Evolutionary conservation across 2,797 vertebrate species (phyloP).

Genomic region (Nannoperca australis): DNA sequence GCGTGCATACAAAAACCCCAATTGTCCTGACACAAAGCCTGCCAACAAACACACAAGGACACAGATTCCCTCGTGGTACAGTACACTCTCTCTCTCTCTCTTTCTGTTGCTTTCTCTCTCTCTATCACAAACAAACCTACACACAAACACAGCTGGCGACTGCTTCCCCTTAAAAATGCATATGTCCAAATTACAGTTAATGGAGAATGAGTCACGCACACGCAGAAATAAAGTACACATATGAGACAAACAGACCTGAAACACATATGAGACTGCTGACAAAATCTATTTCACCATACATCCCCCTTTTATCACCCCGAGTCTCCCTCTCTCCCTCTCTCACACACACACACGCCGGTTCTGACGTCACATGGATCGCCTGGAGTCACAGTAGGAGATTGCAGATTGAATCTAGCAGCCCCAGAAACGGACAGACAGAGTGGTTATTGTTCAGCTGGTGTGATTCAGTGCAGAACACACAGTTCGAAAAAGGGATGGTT

Average conservation of each 20-base stretch:
- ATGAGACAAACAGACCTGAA: not conserved
- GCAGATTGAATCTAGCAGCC: constrained; percentile 56
- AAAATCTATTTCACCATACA: not conserved
- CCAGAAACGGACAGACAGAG: constrained; percentile 60
- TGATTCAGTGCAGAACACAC: constrained; percentile 34
- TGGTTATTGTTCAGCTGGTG: constrained; percentile 63
- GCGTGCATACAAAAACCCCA: constrained; percentile 45
- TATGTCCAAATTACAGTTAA: not conserved
- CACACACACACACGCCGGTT: constrained; percentile 10
- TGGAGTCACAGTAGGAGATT: constrained; percentile 65
- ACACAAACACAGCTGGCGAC: constrained; percentile 24
- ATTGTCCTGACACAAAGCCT: constrained; percentile 50
- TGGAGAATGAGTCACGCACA: not conserved
- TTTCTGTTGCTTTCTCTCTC: not conserved
- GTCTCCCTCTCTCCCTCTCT: not conserved
- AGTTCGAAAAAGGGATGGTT: not conserved
- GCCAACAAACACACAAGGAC: constrained; percentile 49
- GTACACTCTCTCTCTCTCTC: not conserved
- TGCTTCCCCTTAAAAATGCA: constrained; percentile 10
- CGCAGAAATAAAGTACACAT: not conserved
- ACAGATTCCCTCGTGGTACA: constrained; percentile 49
- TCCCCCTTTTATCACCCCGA: not conserved
- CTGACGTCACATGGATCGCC: constrained; percentile 58
- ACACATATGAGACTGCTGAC: not conserved
- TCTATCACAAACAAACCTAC: not conserved